phyloP scores from a whole-genome alignment of 2,888 invertebrate genomes.

The Gastracanthus pulcherrimus region DNA sequence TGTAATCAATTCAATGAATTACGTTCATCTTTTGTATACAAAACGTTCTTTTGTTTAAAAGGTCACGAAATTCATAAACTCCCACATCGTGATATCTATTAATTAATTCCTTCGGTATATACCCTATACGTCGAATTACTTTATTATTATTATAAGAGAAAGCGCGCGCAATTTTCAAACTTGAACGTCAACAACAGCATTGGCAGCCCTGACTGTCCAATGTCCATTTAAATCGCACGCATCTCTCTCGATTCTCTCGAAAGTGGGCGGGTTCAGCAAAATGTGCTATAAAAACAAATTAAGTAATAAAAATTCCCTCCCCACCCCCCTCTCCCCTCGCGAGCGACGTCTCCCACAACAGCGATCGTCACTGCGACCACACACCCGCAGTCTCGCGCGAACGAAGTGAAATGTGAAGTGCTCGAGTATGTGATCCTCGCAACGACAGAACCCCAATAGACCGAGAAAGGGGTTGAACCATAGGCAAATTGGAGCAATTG shows the following conservation, averaged over 20 bases:
- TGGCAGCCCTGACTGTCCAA: constrained; percentile 7
- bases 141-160: not conserved
- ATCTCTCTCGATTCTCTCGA: constrained; percentile 14
- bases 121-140: too few relatives aligned
- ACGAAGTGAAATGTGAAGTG: not conserved
- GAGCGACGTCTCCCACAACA: too few relatives aligned
- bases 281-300: constrained; percentile 35
- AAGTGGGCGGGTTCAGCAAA: constrained; percentile 41
- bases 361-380: not conserved
- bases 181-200: too few relatives aligned
- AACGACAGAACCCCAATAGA: not conserved
- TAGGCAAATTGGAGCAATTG: constrained; percentile 23
- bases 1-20: too few relatives aligned
- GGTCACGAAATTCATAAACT: too few relatives aligned
- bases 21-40: too few relatives aligned
- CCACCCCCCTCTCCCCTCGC: too few relatives aligned
- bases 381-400: not conserved
- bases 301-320: constrained; percentile 3
- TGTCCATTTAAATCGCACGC: constrained; percentile 32
- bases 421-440: not conserved
- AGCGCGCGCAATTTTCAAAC: not conserved
- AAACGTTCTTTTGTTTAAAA: too few relatives aligned
- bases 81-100: too few relatives aligned
- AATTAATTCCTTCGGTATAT: not conserved
- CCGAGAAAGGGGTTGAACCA: too few relatives aligned